Evolutionary conservation across 2,888 invertebrate genomes (phyloP), one percentile per base, ranked within the genome.

Genomic region (Nymphalis polychloros): DNA sequence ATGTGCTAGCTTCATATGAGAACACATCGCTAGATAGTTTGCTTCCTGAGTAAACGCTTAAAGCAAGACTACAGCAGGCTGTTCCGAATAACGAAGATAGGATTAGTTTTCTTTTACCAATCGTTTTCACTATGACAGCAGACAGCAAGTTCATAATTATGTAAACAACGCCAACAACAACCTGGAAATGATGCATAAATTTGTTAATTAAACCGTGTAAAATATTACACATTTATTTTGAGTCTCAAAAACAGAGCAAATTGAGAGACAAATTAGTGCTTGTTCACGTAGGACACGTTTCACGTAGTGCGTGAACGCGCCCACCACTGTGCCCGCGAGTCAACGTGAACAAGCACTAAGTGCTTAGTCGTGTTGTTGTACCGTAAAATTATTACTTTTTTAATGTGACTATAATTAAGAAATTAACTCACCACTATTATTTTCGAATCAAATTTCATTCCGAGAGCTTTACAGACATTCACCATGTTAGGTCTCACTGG

Each of bases 401-500:
- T 6, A 35, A 35, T 35, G 8, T 35, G 35, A 41, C 35, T 10
- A 35, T 41, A 41, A 31, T 41, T 41, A 41, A 2, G 13, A 13
- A 13, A 41, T 41, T 10, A 61, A 85, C 93, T 92, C 79, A 94
- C 94, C 77, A 93, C 93, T 70, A 90, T 81, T 0, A 78, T 79
- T 73, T 90, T 92, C 0, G 91, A 75, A 69, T 92, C 88, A 69
- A 88, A 90, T 69, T 86, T 89, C 91, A 92, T 84, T 73, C 93
- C 90, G 71, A 91, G 74, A 72, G 93, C 82, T 70, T 87, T 90
- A 75, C 93, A 93, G 17, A 94, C 79, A 64, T 93, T 93, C 10
- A 94, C 92, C 88, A 94, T 90, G 75, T 93, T 94, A 0, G 94
- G 93, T 65, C 92, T 86, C n/a, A 94, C 84, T 0, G 93, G 87